Evolutionary conservation across 2,113 vertebrate genomes (phyloP).

Genomic region (Catharus fuscescens): DNA sequence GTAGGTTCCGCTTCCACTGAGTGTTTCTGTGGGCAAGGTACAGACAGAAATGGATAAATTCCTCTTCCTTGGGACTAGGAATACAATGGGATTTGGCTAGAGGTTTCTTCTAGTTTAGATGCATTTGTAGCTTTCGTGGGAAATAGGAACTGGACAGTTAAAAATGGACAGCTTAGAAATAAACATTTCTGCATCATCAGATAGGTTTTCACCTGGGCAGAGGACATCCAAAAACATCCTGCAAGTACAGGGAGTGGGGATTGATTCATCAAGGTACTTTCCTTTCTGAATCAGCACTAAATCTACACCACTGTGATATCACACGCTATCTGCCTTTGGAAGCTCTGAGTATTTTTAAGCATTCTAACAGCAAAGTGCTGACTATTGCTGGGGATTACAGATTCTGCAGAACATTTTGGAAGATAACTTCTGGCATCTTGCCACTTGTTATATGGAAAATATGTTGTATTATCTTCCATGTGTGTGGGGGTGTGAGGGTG

Average conservation of each 20-base stretch:
- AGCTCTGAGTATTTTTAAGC: neutral
- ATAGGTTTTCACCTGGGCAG: neutral
- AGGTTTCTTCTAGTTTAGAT: neutral
- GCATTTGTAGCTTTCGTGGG: neutral
- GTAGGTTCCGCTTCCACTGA: neutral
- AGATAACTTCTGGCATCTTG: constrained; percentile 53
- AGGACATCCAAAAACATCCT: neutral
- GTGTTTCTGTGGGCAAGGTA: neutral
- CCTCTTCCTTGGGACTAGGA: neutral
- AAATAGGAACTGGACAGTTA: neutral
- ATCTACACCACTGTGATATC: neutral
- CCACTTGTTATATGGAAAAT: constrained; percentile 64
- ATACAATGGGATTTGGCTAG: neutral
- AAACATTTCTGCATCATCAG: neutral
- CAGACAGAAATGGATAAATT: neutral
- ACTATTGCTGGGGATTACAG: constrained; percentile 44
- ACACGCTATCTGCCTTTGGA: neutral
- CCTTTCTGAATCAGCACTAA: constrained; percentile 41
- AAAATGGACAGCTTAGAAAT: neutral
- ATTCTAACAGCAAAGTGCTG: constrained; percentile 39
- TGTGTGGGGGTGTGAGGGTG: constrained; percentile 56
- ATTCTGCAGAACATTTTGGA: constrained; percentile 33
- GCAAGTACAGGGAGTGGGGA: neutral
- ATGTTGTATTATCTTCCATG: constrained; percentile 57
- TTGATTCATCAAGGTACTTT: constrained; percentile 1